Evolutionary conservation across 2,113 vertebrate genomes (phyloP), one percentile per base, ranked within the genome.

Genomic region (Plecturocebus donacophilus): DNA sequence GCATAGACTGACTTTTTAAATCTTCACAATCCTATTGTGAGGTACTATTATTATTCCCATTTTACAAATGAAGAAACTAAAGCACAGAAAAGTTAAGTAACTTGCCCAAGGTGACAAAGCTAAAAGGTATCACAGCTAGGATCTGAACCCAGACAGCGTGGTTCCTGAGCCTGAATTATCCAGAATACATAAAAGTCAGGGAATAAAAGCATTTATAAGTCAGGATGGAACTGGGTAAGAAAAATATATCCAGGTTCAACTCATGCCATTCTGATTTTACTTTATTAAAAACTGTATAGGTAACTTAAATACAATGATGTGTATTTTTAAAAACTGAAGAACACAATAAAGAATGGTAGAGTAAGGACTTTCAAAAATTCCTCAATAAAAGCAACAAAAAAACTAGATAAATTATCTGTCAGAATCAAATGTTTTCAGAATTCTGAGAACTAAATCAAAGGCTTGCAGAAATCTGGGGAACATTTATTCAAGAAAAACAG

Each of bases 121-220:
- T 79, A 93, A 1, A 49, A 70, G 83, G 25, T 13, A 95, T 13
- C 17, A 88, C 25, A 92, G 12, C 71, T 92, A 86, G 32, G 12
- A 92, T 92, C 10, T 87, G 47, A 93, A 87, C n/a, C 38, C 0
- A 94, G 21, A 42, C 8, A 52, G 19, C 11, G 13, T 82, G 17
- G n/a, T 64, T 96, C 49, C 49, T 93, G 82, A 94, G 23, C 32
- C 82, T 80, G 17, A 91, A 61, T 84, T 93, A 40, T 96, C 82
- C 27, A 93, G 45, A 88, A 42, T 76, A 35, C 40, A 35, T 49
- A 40, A 52, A 54, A 95, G 52, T 64, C 12, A 64, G 4, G 1
- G 5, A 12, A 32, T 90, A 91, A 71, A 71, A 10, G 17, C 14
- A 75, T 73, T 89, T 68, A 3, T 87, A 92, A 84, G 17, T 32